Conservation (phyloP, 2,888 invertebrate genomes). For the Clanis bilineata region DNA sequence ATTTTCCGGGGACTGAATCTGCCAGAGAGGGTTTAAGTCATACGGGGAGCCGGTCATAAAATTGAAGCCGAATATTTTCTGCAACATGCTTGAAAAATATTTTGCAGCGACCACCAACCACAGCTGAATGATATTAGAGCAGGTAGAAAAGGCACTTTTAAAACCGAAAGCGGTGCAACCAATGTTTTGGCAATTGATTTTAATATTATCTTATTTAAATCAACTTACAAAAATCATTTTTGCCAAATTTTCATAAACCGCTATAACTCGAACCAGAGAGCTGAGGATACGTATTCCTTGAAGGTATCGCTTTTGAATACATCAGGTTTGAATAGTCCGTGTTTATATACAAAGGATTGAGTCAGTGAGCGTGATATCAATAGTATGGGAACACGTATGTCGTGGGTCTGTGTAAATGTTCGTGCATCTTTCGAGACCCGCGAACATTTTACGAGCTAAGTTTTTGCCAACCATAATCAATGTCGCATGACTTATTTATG, state of each 20-base stretch:
- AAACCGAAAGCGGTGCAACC: too few relatives aligned
- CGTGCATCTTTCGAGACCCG: constrained; percentile 48
- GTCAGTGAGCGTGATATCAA: constrained; percentile 66
- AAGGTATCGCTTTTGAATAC: constrained; percentile 64
- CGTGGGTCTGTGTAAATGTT: constrained; percentile 46
- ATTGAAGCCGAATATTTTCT: too few relatives aligned
- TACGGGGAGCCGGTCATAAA: too few relatives aligned
- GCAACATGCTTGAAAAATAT: too few relatives aligned
- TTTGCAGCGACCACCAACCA: too few relatives aligned
- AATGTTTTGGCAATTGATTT: too few relatives aligned
- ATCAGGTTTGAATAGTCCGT: constrained; percentile 53
- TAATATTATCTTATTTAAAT: too few relatives aligned
- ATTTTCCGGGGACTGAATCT: too few relatives aligned
- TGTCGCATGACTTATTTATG: background rate
- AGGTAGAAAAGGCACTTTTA: too few relatives aligned
- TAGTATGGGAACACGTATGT: constrained; percentile 63
- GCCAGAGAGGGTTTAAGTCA: too few relatives aligned
- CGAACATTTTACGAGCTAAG: background rate
- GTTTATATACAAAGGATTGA: constrained; percentile 66
- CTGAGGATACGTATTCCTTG: constrained; percentile 51
- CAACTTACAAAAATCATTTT: constrained; percentile 67
- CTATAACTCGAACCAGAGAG: constrained; percentile 27
- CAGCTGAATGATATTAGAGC: too few relatives aligned
- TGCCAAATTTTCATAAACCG: constrained; percentile 39
- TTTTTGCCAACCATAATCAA: background rate